Evolutionary conservation across 2,888 invertebrate genomes (phyloP), one percentile per base, ranked within the genome.

Genomic region (Gortyna flavago): DNA sequence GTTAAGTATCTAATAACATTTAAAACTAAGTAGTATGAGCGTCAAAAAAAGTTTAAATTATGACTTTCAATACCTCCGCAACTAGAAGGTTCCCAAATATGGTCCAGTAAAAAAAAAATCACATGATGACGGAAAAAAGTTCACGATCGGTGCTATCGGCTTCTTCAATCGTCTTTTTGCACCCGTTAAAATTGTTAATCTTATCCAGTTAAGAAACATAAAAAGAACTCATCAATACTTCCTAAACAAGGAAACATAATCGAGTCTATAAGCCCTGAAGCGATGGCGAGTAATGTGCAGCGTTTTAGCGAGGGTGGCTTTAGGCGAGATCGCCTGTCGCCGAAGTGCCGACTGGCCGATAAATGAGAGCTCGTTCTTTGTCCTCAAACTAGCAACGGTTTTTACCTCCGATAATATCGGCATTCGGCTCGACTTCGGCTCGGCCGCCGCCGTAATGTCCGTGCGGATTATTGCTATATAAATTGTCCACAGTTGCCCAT

Each of bases 321-420:
- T 84, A 89, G 91, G 90, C 80, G 79, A 80, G 93, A 91, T 91
- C 91, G 92, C 85, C 92, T 93, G 94, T 93, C 94, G 91, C 88
- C 93, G 91, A 94, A 95, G 95, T 96, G 95, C 90, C 90, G 92
- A 91, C 86, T 89, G 91, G 90, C 92, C 93, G 93, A 96, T 96
- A 96, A 96, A 96, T 96, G 96, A 96, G 95, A 88, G 93, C 92
- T 95, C 96, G 95, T 96, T 96, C 96, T 96, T 96, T 95, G 95
- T 94, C 94, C 93, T 93, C 93, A 93, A 94, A 95, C 95, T 95
- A 95, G 94, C 93, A 90, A 89, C 92, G 91, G 89, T 92, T 93
- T 93, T 92, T 92, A 94, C 94, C 94, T 92, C 94, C 95, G 96
- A 96, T 96, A 95, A 93, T 96, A 96, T 96, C 96, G 94, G 93